Percentiles rank a stretch among this genome's conserved stretches.
Evolutionary conservation across 2,888 invertebrate genomes (phyloP).

Genomic region (Labia minor): DNA sequence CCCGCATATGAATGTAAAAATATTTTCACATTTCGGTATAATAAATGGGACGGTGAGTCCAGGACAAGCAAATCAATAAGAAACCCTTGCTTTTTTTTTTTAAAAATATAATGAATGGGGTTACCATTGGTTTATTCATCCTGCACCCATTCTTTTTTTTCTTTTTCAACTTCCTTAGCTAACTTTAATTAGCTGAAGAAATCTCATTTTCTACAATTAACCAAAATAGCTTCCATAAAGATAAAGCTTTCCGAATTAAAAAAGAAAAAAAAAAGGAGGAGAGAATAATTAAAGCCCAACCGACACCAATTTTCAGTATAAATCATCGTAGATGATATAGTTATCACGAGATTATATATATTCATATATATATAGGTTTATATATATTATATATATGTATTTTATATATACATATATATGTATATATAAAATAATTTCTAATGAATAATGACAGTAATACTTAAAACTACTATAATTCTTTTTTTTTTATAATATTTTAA

Average conservation of each 20-base stretch:
- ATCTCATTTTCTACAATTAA: conserved; percentile 3
- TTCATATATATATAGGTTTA: no score
- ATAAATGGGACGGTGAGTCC: background rate
- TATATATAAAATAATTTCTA: no score
- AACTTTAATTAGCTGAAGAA: background rate
- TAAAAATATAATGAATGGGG: background rate
- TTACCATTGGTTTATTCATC: background rate
- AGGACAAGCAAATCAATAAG: background rate
- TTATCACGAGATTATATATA: no score
- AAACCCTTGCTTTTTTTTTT: background rate
- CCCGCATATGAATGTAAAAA: no score
- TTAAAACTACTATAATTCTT: no score
- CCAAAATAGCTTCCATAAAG: background rate
- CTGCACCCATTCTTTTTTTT: background rate
- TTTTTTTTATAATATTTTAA: no score
- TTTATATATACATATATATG: no score
- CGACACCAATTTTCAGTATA: background rate
- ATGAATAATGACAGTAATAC: no score
- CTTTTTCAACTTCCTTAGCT: background rate
- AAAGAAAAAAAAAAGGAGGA: no score
- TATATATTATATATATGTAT: no score
- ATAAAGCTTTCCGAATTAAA: background rate
- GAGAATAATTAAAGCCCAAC: background rate
- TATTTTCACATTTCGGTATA: no score
- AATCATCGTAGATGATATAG: no score